A percentile compares a stretch with the other conserved stretches of the same genome.
phyloP scores from a whole-genome alignment of 2,888 invertebrate genomes.

The Selenia dentaria region DNA sequence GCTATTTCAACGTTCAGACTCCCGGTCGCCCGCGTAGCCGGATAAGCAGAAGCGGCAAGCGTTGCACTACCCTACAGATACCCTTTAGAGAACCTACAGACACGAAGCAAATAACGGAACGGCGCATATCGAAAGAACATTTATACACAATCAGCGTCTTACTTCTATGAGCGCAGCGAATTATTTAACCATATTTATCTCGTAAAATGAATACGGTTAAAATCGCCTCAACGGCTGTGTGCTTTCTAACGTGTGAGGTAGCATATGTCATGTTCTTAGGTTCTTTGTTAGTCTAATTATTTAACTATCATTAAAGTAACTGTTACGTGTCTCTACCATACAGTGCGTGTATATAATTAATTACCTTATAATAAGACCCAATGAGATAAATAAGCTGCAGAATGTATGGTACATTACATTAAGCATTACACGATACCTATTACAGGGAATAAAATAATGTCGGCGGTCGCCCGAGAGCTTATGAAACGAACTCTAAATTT shows the following conservation, averaged over 20 bases:
- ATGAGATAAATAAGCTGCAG: no score
- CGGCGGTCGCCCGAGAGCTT: neutral
- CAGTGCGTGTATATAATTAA: neutral
- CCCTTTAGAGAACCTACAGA: no score
- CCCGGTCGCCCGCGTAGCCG: neutral
- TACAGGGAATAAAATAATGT: no score
- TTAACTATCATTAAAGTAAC: neutral
- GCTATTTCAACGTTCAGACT: no score
- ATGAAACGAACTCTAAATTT: neutral
- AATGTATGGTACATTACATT: no score
- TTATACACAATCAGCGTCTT: slow-evolving; percentile 16
- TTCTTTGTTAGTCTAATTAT: neutral
- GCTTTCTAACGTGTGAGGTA: slow-evolving; percentile 20
- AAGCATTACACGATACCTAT: no score
- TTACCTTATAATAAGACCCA: neutral
- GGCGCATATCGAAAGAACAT: slow-evolving; percentile 2
- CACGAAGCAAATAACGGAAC: slow-evolving; percentile 6
- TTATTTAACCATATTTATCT: slow-evolving; percentile 1
- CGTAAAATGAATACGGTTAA: slow-evolving; percentile 3
- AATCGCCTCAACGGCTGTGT: slow-evolving; percentile 12
- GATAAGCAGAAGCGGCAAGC: slow-evolving; percentile 6
- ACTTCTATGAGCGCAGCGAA: slow-evolving; percentile 2
- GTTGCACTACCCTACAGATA: slow-evolving; percentile 1
- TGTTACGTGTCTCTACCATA: neutral
- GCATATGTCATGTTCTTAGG: slow-evolving; percentile 2